phyloP scores from a whole-genome alignment of 1,140 invertebrate species.

The Apolygus lucorum region DNA sequence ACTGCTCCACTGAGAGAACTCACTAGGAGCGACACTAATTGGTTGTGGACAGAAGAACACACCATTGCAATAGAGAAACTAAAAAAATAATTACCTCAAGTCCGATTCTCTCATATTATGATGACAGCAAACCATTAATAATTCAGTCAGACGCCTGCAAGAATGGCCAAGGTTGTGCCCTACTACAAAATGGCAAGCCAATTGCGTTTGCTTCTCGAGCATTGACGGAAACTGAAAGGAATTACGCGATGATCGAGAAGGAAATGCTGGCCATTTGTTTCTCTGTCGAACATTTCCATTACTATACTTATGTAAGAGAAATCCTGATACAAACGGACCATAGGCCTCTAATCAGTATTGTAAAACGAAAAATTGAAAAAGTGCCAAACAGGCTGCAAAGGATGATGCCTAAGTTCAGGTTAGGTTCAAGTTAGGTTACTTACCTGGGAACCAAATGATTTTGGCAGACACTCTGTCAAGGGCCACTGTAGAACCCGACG shows the following conservation, averaged over 20 bases:
- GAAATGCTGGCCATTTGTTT: slow-evolving; percentile 33
- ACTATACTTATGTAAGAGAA: not conserved
- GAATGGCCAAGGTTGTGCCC: slow-evolving; percentile 29
- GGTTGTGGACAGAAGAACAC: slow-evolving; percentile 36
- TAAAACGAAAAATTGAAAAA: slow-evolving; percentile 9
- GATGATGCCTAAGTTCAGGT: too few relatives aligned
- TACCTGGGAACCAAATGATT: too few relatives aligned
- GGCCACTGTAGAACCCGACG: too few relatives aligned
- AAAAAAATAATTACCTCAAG: slow-evolving; percentile 34
- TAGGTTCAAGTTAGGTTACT: too few relatives aligned
- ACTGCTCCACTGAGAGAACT: slow-evolving; percentile 38
- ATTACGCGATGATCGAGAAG: slow-evolving; percentile 33
- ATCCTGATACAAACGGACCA: not conserved
- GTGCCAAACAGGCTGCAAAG: slow-evolving; percentile 5
- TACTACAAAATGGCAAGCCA: slow-evolving; percentile 34
- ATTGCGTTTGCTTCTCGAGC: slow-evolving; percentile 37
- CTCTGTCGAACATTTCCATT: slow-evolving; percentile 26
- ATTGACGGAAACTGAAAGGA: slow-evolving; percentile 32
- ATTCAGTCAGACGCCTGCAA: slow-evolving; percentile 19
- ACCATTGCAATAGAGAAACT: slow-evolving; percentile 36
- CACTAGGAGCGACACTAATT: slow-evolving; percentile 39
- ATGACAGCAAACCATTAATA: slow-evolving; percentile 29
- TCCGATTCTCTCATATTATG: slow-evolving; percentile 32
- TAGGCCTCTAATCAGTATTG: slow-evolving; percentile 14
- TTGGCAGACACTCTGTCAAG: too few relatives aligned